phyloP scores from a whole-genome alignment of 2,797 vertebrate species.

The Anolis apletophallus region DNA sequence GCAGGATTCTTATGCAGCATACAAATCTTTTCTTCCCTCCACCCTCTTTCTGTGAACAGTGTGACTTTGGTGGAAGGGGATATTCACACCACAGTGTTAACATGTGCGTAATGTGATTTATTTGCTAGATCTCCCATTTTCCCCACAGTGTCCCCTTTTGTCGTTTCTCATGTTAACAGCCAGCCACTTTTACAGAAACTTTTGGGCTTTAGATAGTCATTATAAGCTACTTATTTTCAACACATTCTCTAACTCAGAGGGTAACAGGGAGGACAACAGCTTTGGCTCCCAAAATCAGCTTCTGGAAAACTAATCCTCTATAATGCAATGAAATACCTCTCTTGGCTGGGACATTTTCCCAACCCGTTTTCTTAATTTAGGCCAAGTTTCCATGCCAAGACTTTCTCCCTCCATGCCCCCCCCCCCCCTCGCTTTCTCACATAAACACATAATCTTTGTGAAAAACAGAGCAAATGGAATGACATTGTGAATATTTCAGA shows the following conservation, averaged over 20 bases:
- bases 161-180: conserved; percentile 51
- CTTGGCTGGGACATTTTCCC: conserved; percentile 55
- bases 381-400: conserved; percentile 66
- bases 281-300: conserved; percentile 55
- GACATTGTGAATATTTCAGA: conserved; percentile 58
- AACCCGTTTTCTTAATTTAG: conserved; percentile 43
- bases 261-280: background rate
- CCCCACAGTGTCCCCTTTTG: conserved; percentile 8
- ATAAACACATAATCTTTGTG: conserved; percentile 28
- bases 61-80: background rate
- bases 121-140: conserved; percentile 37
- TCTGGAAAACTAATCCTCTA: conserved; percentile 74
- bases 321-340: conserved; percentile 70
- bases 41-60: no score
- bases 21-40: no score
- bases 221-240: conserved; percentile 73
- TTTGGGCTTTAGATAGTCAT: conserved; percentile 55
- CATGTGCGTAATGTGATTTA: conserved; percentile 19
- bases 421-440: background rate
- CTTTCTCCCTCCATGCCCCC: background rate
- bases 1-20: no score
- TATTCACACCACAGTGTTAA: background rate
- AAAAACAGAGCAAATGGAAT: conserved; percentile 56
- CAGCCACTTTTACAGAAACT: conserved; percentile 51
- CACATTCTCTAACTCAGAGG: conserved; percentile 59